These are phyloP conservation scores for Pristionchus entomophagus DNA, from an alignment of 2,888 invertebrate genomes.

Conservation along the genomic window DNA sequence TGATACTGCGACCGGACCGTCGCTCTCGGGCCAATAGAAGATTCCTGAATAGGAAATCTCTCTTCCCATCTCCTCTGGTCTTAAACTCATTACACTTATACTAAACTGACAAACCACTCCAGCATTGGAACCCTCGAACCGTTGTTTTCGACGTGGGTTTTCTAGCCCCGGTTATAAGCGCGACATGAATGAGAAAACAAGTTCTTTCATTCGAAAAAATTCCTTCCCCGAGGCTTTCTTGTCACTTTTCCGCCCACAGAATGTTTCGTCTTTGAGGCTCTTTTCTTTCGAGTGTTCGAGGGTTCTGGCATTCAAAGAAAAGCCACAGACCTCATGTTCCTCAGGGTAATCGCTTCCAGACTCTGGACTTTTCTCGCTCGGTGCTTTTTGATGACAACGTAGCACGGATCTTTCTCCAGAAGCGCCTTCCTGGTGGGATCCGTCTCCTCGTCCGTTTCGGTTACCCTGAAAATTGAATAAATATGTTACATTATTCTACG, in stretches of 20 bases:
- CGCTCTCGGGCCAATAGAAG: not conserved
- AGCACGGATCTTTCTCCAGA: conserved; percentile 23
- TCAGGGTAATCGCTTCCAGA: not conserved
- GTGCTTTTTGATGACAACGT: not conserved
- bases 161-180: not conserved
- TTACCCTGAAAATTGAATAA: not conserved
- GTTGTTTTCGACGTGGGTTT: not conserved
- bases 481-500: not conserved
- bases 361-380: not conserved
- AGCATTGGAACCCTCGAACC: not conserved
- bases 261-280: not conserved
- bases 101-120: too few species aligned
- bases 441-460: conserved; percentile 12
- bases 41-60: too few species aligned
- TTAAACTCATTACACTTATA: too few species aligned
- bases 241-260: not conserved
- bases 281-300: not conserved
- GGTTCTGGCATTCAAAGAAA: not conserved
- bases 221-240: not conserved
- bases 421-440: not conserved
- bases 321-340: not conserved
- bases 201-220: too few species aligned
- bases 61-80: too few species aligned
- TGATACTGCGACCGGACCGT: conserved; percentile 32
- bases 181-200: too few species aligned